Evolutionary conservation across 2,113 vertebrate species (phyloP).

Genomic region (Pipra filicauda): DNA sequence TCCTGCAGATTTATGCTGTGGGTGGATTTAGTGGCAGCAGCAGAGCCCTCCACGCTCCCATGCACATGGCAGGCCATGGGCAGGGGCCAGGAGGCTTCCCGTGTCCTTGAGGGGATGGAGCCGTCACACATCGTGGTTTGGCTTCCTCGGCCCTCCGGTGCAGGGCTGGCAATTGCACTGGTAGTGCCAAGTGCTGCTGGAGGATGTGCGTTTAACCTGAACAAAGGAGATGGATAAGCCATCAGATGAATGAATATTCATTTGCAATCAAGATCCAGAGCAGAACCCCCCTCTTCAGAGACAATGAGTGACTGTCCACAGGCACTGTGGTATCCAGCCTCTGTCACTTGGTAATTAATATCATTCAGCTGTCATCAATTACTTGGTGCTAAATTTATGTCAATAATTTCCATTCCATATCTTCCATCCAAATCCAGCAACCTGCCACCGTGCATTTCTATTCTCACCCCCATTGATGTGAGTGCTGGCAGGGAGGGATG

Average conservation of each 20-base stretch:
- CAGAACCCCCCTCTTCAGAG: background rate
- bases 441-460: background rate
- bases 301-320: background rate
- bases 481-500: background rate
- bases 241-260: background rate
- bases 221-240: background rate
- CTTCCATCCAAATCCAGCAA: background rate
- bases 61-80: background rate
- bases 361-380: background rate
- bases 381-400: background rate
- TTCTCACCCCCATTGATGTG: background rate
- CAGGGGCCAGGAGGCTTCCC: background rate
- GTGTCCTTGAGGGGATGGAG: background rate
- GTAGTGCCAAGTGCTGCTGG: background rate
- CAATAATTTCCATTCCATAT: background rate
- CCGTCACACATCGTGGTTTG: rapidly evolving
- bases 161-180: background rate
- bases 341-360: background rate
- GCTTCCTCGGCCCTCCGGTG: background rate
- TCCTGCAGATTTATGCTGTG: background rate
- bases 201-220: background rate
- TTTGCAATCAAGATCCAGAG: background rate
- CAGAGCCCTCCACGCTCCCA: background rate
- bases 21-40: background rate
- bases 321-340: background rate